A percentile compares a stretch with the other conserved stretches of the same genome.
phyloP scores from a whole-genome alignment of 2,797 vertebrate genomes.

The Tamandua tetradactyla region DNA sequence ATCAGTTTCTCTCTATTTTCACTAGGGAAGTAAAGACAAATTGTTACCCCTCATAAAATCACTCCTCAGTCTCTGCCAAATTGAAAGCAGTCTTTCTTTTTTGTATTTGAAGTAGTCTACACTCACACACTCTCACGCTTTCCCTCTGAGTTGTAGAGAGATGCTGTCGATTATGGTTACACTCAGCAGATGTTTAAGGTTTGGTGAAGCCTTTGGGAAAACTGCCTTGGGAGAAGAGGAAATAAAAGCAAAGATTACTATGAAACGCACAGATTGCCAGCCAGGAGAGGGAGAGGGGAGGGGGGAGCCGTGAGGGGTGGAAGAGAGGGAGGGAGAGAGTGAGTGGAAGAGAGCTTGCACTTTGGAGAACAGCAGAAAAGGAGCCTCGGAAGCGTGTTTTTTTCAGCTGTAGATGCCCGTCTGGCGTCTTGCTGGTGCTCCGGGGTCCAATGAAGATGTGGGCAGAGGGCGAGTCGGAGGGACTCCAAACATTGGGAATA shows the following conservation, averaged over 20 bases:
- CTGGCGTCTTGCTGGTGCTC: constrained; percentile 48
- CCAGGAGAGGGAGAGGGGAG: constrained; percentile 39
- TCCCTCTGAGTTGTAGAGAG: not conserved
- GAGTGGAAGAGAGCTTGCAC: not conserved
- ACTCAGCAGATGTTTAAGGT: constrained; percentile 44
- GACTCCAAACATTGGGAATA: constrained; percentile 87
- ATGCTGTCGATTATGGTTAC: constrained; percentile 52
- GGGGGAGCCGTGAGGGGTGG: constrained; percentile 47
- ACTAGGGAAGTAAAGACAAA: not conserved
- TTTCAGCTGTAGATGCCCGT: constrained; percentile 70
- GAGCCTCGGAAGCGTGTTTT: constrained; percentile 64
- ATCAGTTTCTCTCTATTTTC: not conserved
- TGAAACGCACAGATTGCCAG: constrained; percentile 63
- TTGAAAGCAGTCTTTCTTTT: constrained; percentile 20
- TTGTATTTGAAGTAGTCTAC: constrained; percentile 13
- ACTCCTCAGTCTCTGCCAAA: not conserved
- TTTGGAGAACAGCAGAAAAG: constrained; percentile 69
- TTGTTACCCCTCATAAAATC: not conserved
- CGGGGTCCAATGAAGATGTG: constrained; percentile 80
- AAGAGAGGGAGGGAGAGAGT: constrained; percentile 32
- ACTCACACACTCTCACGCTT: not conserved
- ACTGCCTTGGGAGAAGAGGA: constrained; percentile 53
- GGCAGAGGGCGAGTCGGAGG: constrained; percentile 85
- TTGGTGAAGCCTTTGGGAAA: constrained; percentile 54
- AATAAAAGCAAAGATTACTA: constrained; percentile 66